These are phyloP conservation scores for Troides aeacus DNA, from an alignment of 2,888 invertebrate genomes.

Conservation along the genomic window DNA sequence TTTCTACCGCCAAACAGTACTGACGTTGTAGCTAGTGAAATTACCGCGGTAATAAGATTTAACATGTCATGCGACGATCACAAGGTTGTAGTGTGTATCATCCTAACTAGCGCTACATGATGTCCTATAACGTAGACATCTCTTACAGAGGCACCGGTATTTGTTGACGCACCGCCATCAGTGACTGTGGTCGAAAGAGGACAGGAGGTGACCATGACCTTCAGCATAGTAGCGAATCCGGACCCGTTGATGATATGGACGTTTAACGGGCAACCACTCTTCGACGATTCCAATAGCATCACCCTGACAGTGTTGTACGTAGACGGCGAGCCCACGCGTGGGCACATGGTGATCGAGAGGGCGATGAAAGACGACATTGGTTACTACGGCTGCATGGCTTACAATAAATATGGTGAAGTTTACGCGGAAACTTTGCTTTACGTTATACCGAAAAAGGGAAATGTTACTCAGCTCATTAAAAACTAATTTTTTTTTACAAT, in stretches of 20 bases:
- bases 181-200: background rate
- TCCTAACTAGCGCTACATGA: too few relatives aligned
- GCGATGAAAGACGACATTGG: constrained; percentile 51
- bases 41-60: too few relatives aligned
- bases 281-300: constrained; percentile 35
- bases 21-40: too few relatives aligned
- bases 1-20: too few relatives aligned
- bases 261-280: constrained; percentile 45
- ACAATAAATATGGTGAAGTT: constrained; percentile 49
- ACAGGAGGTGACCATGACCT: constrained; percentile 48
- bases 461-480: background rate
- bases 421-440: constrained; percentile 48
- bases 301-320: constrained; percentile 31
- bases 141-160: background rate
- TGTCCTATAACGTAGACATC: too few relatives aligned
- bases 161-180: background rate
- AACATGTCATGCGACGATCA: too few relatives aligned
- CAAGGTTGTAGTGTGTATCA: too few relatives aligned
- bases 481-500: background rate
- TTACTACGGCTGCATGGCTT: constrained; percentile 60
- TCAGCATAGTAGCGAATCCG: constrained; percentile 49
- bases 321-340: constrained; percentile 33
- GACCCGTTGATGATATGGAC: constrained; percentile 49
- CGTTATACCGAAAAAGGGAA: background rate
- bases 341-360: constrained; percentile 49